A percentile compares a stretch with the other conserved stretches of the same genome.
These are phyloP conservation scores for Ditula angustiorana DNA, from an alignment of 2,888 invertebrate species.

Conservation along the genomic window DNA sequence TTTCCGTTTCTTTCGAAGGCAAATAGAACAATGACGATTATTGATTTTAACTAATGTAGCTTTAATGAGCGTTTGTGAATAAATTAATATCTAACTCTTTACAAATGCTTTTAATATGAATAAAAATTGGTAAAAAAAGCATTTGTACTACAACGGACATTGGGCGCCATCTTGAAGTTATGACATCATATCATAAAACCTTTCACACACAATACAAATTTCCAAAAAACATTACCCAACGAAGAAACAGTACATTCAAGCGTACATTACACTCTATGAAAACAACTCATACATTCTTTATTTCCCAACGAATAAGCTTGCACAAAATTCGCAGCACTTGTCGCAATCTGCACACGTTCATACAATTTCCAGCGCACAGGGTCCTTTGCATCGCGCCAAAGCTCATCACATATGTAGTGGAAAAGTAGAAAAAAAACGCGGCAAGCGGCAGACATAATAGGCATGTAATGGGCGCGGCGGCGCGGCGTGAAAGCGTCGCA, in stretches of 20 bases:
- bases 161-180: too few species aligned
- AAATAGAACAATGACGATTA: too few species aligned
- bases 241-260: not conserved
- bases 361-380: slow-evolving; percentile 11
- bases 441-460: slow-evolving; percentile 72
- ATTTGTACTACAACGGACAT: too few species aligned
- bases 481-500: slow-evolving; percentile 65
- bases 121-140: too few species aligned
- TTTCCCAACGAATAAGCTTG: not conserved
- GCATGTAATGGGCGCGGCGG: slow-evolving; percentile 72
- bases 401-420: slow-evolving; percentile 42
- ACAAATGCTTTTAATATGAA: too few species aligned
- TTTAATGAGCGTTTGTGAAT: too few species aligned
- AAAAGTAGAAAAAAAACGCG: slow-evolving; percentile 44
- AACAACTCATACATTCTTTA: not conserved
- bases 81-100: too few species aligned
- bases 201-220: too few species aligned
- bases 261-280: not conserved
- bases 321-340: slow-evolving; percentile 22
- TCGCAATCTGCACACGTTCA: slow-evolving; percentile 24
- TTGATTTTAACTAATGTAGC: too few species aligned
- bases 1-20: too few species aligned
- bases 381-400: slow-evolving; percentile 40
- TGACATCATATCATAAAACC: too few species aligned
- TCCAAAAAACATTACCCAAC: too few species aligned